phyloP scores from a whole-genome alignment of 2,113 vertebrate species.

The Dolichallabes microphthalmus region DNA sequence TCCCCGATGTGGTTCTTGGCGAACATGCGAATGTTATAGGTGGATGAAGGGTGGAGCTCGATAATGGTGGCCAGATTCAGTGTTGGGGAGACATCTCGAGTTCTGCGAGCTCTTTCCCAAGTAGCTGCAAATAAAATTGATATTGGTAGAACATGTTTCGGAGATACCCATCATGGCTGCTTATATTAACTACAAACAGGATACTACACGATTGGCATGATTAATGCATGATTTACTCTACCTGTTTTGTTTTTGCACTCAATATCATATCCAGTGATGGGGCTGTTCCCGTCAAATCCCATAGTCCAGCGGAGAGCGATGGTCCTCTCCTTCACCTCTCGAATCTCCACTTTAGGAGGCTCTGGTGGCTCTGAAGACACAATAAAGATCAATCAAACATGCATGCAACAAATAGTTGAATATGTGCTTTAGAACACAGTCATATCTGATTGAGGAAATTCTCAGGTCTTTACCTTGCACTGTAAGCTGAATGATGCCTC shows the following conservation, averaged over 20 bases:
- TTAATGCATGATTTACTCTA: conserved; percentile 49
- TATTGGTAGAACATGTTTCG: not conserved
- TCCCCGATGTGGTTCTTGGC: conserved; percentile 98
- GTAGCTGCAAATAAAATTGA: conserved; percentile 78
- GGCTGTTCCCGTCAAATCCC: conserved; percentile 98
- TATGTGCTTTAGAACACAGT: not conserved
- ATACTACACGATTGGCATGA: not conserved
- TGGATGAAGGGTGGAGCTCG: conserved; percentile 96
- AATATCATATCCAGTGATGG: conserved; percentile 95
- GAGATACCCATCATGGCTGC: not conserved
- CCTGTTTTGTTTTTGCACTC: conserved; percentile 99
- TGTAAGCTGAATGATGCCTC: conserved; percentile 97
- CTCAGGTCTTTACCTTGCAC: conserved; percentile 84
- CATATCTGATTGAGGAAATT: not conserved
- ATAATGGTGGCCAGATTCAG: conserved; percentile 99
- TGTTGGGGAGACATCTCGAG: conserved; percentile 97
- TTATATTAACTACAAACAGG: not conserved
- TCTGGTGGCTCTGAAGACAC: conserved; percentile 85
- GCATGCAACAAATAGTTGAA: not conserved
- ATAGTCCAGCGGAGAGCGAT: conserved; percentile 97
- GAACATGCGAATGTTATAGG: conserved; percentile 98
- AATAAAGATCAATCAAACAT: not conserved
- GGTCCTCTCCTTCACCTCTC: conserved; percentile 92
- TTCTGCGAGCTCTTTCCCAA: conserved; percentile 98
- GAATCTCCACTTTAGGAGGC: conserved; percentile 95